Evolutionary conservation across 1,140 invertebrate species (phyloP).

Genomic region (Drosophila jambulina): DNA sequence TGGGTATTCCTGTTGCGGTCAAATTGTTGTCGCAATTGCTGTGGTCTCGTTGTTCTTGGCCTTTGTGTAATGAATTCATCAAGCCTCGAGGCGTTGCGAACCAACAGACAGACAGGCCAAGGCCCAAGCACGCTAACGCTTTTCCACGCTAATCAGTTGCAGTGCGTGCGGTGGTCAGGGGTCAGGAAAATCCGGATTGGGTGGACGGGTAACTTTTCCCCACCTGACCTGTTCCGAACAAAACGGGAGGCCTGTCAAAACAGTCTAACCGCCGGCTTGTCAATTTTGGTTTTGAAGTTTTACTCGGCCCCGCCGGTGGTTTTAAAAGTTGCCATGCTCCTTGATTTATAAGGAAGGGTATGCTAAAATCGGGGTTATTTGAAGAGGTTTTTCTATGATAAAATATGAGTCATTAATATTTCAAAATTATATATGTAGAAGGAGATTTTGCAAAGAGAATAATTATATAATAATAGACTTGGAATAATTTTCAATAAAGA

Average conservation of each 20-base stretch:
- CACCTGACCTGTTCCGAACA: slow-evolving; percentile 5
- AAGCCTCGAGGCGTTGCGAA: slow-evolving; percentile 46
- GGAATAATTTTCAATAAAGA: background rate
- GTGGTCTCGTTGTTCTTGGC: slow-evolving; percentile 5
- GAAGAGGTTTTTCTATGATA: background rate
- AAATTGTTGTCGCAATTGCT: slow-evolving; percentile 6
- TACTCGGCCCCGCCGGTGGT: slow-evolving; percentile 35
- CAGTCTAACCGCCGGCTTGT: slow-evolving; percentile 53
- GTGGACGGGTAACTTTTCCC: background rate
- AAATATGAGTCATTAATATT: no score
- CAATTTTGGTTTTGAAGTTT: slow-evolving; percentile 61
- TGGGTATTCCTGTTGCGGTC: slow-evolving; percentile 8
- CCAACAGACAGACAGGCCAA: slow-evolving; percentile 16
- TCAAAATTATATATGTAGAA: no score
- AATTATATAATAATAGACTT: background rate
- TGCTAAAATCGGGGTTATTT: background rate
- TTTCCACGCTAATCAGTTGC: slow-evolving; percentile 67
- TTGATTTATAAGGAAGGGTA: background rate
- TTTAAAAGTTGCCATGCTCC: slow-evolving; percentile 35
- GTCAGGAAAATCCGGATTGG: background rate
- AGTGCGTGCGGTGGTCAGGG: slow-evolving; percentile 26
- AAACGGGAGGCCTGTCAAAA: slow-evolving; percentile 47
- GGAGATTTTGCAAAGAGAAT: no score
- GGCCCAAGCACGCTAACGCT: slow-evolving; percentile 44
- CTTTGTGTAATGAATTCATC: slow-evolving; percentile 66